A percentile compares a stretch with the other conserved stretches of the same genome.
These are phyloP conservation scores for Neodon shergylaensis DNA, from an alignment of 2,113 vertebrate species.

Conservation along the genomic window DNA sequence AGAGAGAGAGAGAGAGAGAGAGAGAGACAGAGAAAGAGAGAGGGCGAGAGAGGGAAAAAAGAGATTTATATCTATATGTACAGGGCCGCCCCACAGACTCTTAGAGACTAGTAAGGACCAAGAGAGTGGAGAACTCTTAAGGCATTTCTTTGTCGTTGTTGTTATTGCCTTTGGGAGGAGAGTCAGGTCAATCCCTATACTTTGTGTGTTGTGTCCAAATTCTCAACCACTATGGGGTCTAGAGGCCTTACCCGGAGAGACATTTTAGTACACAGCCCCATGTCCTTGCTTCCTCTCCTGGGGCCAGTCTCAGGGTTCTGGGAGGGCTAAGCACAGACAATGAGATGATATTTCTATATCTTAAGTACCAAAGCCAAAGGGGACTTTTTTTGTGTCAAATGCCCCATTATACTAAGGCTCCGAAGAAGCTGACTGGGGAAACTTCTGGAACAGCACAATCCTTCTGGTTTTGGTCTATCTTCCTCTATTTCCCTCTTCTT, in stretches of 20 bases:
- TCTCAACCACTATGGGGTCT: accelerated
- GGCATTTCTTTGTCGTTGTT: background rate
- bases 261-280: background rate
- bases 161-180: background rate
- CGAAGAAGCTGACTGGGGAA: background rate
- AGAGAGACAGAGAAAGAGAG: background rate
- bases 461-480: background rate
- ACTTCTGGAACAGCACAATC: background rate
- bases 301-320: background rate
- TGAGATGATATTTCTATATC: background rate
- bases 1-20: too few species aligned
- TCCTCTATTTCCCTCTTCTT: accelerated
- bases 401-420: background rate
- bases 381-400: background rate
- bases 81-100: background rate
- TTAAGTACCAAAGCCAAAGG: background rate
- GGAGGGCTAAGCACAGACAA: background rate
- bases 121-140: background rate
- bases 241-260: background rate
- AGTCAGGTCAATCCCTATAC: background rate
- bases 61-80: background rate
- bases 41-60: background rate
- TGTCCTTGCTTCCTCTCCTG: background rate
- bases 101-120: background rate
- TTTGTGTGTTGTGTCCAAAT: background rate